A percentile compares a stretch with the other conserved stretches of the same genome.
Conservation (phyloP, 1,140 invertebrate genomes). For the Rhynchophorus ferrugineus region DNA sequence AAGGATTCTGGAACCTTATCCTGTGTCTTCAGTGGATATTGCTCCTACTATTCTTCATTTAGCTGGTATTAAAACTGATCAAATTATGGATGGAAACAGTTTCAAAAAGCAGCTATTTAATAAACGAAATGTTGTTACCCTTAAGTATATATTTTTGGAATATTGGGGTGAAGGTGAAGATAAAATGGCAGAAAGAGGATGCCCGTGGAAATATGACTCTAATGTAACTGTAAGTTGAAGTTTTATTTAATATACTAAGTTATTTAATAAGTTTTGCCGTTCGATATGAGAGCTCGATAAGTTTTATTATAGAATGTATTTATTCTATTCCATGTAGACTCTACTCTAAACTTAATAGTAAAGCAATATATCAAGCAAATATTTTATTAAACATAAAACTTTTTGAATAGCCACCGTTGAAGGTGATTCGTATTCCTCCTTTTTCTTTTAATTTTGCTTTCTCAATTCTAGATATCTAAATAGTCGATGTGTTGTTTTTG, state of each 20-base stretch:
- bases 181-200: slow-evolving; percentile 44
- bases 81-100: slow-evolving; percentile 58
- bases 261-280: too few relatives aligned
- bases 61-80: slow-evolving; percentile 45
- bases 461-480: too few relatives aligned
- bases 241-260: background rate
- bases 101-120: slow-evolving; percentile 41
- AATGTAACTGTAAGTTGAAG: slow-evolving; percentile 50
- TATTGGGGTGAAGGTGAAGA: slow-evolving; percentile 66
- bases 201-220: slow-evolving; percentile 48
- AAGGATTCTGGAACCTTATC: slow-evolving; percentile 43
- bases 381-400: too few relatives aligned
- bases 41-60: slow-evolving; percentile 67
- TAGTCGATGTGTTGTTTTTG: too few relatives aligned
- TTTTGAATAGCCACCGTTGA: too few relatives aligned
- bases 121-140: slow-evolving; percentile 8
- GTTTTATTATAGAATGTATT: too few relatives aligned
- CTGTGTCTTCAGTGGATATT: slow-evolving; percentile 71
- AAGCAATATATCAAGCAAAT: too few relatives aligned
- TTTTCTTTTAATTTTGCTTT: too few relatives aligned
- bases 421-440: too few relatives aligned
- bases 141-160: slow-evolving; percentile 56
- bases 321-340: too few relatives aligned
- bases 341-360: too few relatives aligned
- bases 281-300: too few relatives aligned